These are phyloP conservation scores for Megamerina dolium DNA, from an alignment of 2,888 invertebrate species.

Conservation along the genomic window DNA sequence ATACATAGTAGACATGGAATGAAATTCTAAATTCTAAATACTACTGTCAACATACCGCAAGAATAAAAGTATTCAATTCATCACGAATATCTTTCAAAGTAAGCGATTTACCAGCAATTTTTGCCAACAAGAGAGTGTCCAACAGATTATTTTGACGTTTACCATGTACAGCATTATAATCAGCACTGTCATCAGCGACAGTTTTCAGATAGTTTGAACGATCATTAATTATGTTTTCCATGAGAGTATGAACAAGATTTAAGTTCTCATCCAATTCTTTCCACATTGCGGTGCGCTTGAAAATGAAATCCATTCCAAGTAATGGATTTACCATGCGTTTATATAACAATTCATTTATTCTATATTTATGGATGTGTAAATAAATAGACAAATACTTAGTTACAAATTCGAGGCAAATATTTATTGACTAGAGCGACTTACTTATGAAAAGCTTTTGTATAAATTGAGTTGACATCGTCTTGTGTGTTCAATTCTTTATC, in stretches of 20 bases:
- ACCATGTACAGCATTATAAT: neutral
- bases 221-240: conserved; percentile 35
- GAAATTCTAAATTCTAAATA: neutral
- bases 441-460: conserved; percentile 65
- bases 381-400: neutral
- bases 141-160: conserved; percentile 48
- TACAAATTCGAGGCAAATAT: neutral
- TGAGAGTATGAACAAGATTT: conserved; percentile 31
- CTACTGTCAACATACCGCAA: conserved; percentile 38
- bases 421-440: conserved; percentile 53
- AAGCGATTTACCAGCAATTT: conserved; percentile 53
- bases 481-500: conserved; percentile 55
- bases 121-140: conserved; percentile 56
- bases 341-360: conserved; percentile 37
- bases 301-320: conserved; percentile 36
- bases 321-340: conserved; percentile 45
- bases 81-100: conserved; percentile 56
- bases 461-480: conserved; percentile 53
- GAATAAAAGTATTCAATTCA: conserved; percentile 53
- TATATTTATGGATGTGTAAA: too few species aligned
- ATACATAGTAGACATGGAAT: neutral
- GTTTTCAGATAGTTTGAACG: neutral
- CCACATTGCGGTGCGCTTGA: conserved; percentile 29
- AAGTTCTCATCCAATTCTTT: conserved; percentile 28
- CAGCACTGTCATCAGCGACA: neutral